Percentiles rank a stretch among this genome's conserved stretches.
phyloP scores from a whole-genome alignment of 2,888 invertebrate species.

The Onchidella celtica region DNA sequence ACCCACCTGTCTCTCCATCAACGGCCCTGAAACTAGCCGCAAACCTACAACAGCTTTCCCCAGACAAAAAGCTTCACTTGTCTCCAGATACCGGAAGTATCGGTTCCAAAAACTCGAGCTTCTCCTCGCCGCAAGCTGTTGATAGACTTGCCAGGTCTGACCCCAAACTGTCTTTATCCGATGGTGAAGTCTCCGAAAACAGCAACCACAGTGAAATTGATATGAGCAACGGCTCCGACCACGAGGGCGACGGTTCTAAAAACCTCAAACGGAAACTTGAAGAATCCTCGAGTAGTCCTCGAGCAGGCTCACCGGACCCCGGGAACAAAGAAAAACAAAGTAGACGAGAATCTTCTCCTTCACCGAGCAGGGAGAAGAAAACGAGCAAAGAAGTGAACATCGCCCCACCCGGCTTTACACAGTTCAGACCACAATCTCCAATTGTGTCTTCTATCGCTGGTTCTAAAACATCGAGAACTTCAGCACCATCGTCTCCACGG shows the following conservation, averaged over 20 bases:
- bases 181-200: slow-evolving; percentile 40
- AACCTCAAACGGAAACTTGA: slow-evolving; percentile 40
- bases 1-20: slow-evolving; percentile 49
- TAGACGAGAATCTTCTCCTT: neutral
- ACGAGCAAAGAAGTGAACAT: slow-evolving; percentile 21
- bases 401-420: slow-evolving; percentile 47
- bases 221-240: slow-evolving; percentile 40
- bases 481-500: neutral
- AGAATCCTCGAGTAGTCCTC: neutral
- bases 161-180: neutral
- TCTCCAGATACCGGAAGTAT: slow-evolving; percentile 23
- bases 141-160: neutral
- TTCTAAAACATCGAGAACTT: slow-evolving; percentile 17
- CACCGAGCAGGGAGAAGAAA: slow-evolving; percentile 15
- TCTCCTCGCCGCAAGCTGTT: neutral
- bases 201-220: slow-evolving; percentile 40
- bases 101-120: slow-evolving; percentile 1
- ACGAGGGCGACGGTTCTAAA: slow-evolving; percentile 26
- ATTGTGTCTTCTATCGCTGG: slow-evolving; percentile 43
- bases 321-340: neutral
- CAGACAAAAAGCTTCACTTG: slow-evolving; percentile 44
- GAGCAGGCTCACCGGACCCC: neutral
- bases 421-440: slow-evolving; percentile 52
- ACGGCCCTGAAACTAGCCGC: slow-evolving; percentile 48
- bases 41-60: slow-evolving; percentile 38